These are phyloP conservation scores for Hydropsyche tenuis DNA, from an alignment of 1,140 invertebrate genomes.

Conservation along the genomic window DNA sequence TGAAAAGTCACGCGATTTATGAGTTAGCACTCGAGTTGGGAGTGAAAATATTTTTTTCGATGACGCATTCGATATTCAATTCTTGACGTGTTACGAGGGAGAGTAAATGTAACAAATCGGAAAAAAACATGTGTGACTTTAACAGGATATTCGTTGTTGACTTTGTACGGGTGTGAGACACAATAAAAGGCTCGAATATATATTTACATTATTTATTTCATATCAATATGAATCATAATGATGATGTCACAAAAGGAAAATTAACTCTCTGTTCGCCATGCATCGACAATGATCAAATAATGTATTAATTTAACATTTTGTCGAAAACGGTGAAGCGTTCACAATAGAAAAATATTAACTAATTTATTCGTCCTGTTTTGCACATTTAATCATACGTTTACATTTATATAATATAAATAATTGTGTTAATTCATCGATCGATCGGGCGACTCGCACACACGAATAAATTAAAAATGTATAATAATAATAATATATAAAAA, in stretches of 20 bases:
- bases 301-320: background rate
- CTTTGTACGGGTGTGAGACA: too few species aligned
- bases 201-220: conserved; percentile 27
- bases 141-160: too few species aligned
- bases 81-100: background rate
- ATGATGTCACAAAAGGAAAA: background rate
- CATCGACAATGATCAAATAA: background rate
- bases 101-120: too few species aligned
- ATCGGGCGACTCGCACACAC: background rate
- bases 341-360: conserved; percentile 27
- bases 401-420: background rate
- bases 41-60: conserved; percentile 3
- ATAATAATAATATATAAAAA: conserved; percentile 17
- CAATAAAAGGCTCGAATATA: too few species aligned
- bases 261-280: background rate
- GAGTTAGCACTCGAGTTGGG: background rate
- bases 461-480: conserved; percentile 9
- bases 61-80: conserved; percentile 9
- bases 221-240: conserved; percentile 8
- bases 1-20: conserved; percentile 1
- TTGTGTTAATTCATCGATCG: background rate
- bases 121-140: too few species aligned
- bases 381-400: background rate
- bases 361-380: background rate
- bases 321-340: background rate